Percentiles rank a stretch among this genome's conserved stretches.
phyloP scores from a whole-genome alignment of 2,888 invertebrate species.

The Caenorhabditis parvicauda region DNA sequence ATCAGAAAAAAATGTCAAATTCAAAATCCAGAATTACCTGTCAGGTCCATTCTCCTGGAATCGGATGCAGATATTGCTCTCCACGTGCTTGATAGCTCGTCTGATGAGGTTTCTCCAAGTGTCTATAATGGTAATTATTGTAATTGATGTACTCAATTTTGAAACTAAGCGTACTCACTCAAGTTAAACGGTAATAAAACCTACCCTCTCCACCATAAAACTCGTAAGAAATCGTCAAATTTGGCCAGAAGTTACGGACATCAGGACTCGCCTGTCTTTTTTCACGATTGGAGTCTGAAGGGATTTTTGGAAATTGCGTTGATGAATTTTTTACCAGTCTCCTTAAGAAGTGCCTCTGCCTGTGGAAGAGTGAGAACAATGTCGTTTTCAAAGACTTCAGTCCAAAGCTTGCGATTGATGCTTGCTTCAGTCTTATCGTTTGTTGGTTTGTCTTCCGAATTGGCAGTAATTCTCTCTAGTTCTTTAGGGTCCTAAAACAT shows the following conservation, averaged over 20 bases:
- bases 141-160: background rate
- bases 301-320: background rate
- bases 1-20: background rate
- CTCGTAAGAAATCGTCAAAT: slow-evolving; percentile 44
- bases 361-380: slow-evolving; percentile 55
- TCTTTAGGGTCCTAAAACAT: slow-evolving; percentile 24
- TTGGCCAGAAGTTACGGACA: slow-evolving; percentile 45
- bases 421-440: slow-evolving; percentile 56
- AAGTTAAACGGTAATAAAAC: background rate
- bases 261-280: slow-evolving; percentile 51
- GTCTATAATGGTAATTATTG: slow-evolving; percentile 21
- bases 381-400: slow-evolving; percentile 57
- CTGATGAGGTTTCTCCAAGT: slow-evolving; percentile 50
- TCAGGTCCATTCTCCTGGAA: slow-evolving; percentile 51
- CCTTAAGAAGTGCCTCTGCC: slow-evolving; percentile 47
- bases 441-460: slow-evolving; percentile 18
- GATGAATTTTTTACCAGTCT: slow-evolving; percentile 23
- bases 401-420: slow-evolving; percentile 45
- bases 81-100: slow-evolving; percentile 47
- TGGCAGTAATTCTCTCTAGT: slow-evolving; percentile 22
- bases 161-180: background rate
- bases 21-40: slow-evolving; percentile 3
- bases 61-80: slow-evolving; percentile 51
- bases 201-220: slow-evolving; percentile 33
- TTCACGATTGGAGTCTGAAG: slow-evolving; percentile 15